Evolutionary conservation across 2,888 invertebrate species (phyloP), one percentile per base, ranked within the genome.

Genomic region (Acanthosepion lycidas): DNA sequence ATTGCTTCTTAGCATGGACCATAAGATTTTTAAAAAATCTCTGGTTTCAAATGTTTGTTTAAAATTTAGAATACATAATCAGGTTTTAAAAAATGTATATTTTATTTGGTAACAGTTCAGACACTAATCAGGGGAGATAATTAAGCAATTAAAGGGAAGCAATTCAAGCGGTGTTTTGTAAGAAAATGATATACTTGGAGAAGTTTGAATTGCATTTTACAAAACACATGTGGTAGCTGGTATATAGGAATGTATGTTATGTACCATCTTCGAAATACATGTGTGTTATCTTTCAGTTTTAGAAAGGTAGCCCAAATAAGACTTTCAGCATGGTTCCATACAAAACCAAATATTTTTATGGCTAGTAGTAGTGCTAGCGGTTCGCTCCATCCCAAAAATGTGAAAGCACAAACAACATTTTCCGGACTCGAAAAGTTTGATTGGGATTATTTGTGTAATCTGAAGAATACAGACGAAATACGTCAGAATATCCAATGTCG

Each of bases 361-460:
- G 18, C n/a, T 12, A 48, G 53, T n/a, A 49, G 26, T 33, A 93
- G n/a, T n/a, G 18, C 20, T n/a, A 93, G 49, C 28, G n/a, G 48
- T 28, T 93, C 51, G 12, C 49, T 12, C 51, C 4, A 6, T 51
- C 92, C 28, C 28, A n/a, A n/a, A 26, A 5, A 49, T 6, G 51
- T 53, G 48, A 26, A 93, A 18, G 18, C 12, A 48, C 2, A 15
- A n/a, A 94, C 33, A n/a, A 94, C 33, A n/a, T 53, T 91, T 51
- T 78, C 92, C 15, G 28, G 33, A 23, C 12, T 28, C 49, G 98
- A 99, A 99, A 99, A 94, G 98, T 95, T 98, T 95, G 98, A 98
- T 97, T 96, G 98, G 48, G 97, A 98, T 28, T 98, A 98, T 97
- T 97, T 98, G 95, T 98, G 98, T 96, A 97, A 98, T 97, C 97